A percentile compares a stretch with the other conserved stretches of the same genome.
These are phyloP conservation scores for Achlya flavicornis DNA, from an alignment of 2,888 invertebrate genomes.

Conservation along the genomic window DNA sequence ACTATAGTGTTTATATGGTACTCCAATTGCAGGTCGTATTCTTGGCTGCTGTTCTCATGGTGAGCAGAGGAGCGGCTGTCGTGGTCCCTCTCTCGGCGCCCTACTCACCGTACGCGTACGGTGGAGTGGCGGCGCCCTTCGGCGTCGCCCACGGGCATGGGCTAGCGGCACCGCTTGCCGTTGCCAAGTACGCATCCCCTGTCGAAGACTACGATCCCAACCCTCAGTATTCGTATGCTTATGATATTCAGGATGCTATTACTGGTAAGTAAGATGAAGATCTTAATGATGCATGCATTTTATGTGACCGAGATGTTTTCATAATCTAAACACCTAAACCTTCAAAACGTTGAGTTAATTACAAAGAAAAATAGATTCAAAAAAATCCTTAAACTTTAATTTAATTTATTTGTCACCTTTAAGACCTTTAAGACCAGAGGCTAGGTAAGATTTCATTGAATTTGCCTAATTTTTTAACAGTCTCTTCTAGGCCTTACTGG, in stretches of 20 bases:
- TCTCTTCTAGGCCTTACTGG: too few species aligned
- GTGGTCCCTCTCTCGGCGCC: conserved; percentile 55
- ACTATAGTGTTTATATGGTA: background rate
- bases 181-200: conserved; percentile 67
- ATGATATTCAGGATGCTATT: conserved; percentile 87
- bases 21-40: conserved; percentile 53
- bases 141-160: conserved; percentile 57
- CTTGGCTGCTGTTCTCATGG: conserved; percentile 60
- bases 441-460: too few species aligned
- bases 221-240: conserved; percentile 87
- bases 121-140: conserved; percentile 54
- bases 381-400: too few species aligned
- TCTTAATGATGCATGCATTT: background rate
- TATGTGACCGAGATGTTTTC: too few species aligned
- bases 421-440: too few species aligned
- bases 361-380: too few species aligned
- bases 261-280: conserved; percentile 77
- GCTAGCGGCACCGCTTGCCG: conserved; percentile 50
- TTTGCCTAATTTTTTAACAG: too few species aligned
- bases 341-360: too few species aligned
- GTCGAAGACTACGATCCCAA: conserved; percentile 85
- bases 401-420: too few species aligned
- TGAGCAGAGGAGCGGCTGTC: conserved; percentile 59
- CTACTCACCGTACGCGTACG: conserved; percentile 58
- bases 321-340: too few species aligned